phyloP scores from a whole-genome alignment of 2,113 vertebrate genomes.

The Xenopus borealis region DNA sequence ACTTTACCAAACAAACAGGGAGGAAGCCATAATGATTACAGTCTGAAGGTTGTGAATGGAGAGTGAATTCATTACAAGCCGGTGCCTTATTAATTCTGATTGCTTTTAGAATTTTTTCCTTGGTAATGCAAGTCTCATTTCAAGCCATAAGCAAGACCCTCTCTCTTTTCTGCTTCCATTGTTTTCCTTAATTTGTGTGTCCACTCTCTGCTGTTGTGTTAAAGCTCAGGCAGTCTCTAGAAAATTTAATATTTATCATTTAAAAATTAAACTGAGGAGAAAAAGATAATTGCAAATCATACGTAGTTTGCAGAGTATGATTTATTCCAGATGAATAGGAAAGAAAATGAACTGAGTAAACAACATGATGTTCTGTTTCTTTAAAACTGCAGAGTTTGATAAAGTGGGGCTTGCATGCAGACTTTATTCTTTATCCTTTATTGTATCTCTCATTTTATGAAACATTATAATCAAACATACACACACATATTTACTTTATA shows the following conservation, averaged over 20 bases:
- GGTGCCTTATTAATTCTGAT: slow-evolving; percentile 45
- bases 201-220: slow-evolving; percentile 18
- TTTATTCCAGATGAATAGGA: slow-evolving; percentile 31
- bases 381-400: not conserved
- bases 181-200: slow-evolving; percentile 38
- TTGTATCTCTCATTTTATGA: too few relatives aligned
- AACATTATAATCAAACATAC: too few relatives aligned
- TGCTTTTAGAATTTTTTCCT: slow-evolving; percentile 14
- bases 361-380: not conserved
- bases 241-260: slow-evolving; percentile 46
- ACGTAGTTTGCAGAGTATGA: slow-evolving; percentile 20
- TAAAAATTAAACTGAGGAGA: slow-evolving; percentile 33
- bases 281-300: slow-evolving; percentile 45
- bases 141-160: slow-evolving; percentile 16
- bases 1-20: slow-evolving; percentile 11
- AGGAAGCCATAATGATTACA: slow-evolving; percentile 13
- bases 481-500: too few relatives aligned
- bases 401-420: not conserved
- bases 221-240: slow-evolving; percentile 28
- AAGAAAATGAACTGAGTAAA: slow-evolving; percentile 11
- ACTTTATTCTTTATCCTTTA: too few relatives aligned
- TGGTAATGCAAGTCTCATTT: slow-evolving; percentile 18
- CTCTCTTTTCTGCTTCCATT: slow-evolving; percentile 33
- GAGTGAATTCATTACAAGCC: slow-evolving; percentile 23
- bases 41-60: slow-evolving; percentile 6